Evolutionary conservation across 2,797 vertebrate species (phyloP), one percentile per base, ranked within the genome.

Genomic region (Eupleurogrammus muticus): DNA sequence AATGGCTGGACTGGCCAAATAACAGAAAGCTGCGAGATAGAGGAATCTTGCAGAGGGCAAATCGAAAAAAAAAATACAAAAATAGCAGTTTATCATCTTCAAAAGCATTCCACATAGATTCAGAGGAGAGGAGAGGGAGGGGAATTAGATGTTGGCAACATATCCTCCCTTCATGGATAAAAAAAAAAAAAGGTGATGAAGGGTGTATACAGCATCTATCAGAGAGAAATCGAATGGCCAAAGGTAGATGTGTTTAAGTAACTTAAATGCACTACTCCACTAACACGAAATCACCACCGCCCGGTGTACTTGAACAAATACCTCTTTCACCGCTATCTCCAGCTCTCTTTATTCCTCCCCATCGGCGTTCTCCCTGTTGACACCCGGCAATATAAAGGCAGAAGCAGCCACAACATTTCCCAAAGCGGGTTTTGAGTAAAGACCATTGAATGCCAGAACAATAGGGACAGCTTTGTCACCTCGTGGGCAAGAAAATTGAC

Each of bases 31-130:
- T 74, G 77, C 19, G 36, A 68, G 62, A 79, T 38, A 55, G 47
- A 40, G 56, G 3, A 75, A 36, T 73, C 66, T 63, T 60, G 55
- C 46, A 70, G 71, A 79, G 49, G 62, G 61, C 60, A 85, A 80
- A 55, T 23, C 40, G 13, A 64, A 61, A n/a, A n/a, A n/a, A n/a
- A n/a, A n/a, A n/a, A n/a, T n/a, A n/a, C n/a, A n/a, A n/a, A 75
- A 85, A 75, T 52, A 73, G 61, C 58, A 70, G 54, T 83, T 83
- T 80, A 82, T 87, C 78, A 63, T 67, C 70, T 75, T 83, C 73
- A 83, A 83, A 87, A 61, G 72, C 55, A 66, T 82, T 81, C 66
- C 60, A 52, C 56, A 46, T 48, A 76, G 69, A 85, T 77, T 70
- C 57, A 62, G 70, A 70, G 50, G 46, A 60, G 51, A 68, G 60